Evolutionary conservation across 2,113 vertebrate species (phyloP).

Genomic region (Buteo buteo): DNA sequence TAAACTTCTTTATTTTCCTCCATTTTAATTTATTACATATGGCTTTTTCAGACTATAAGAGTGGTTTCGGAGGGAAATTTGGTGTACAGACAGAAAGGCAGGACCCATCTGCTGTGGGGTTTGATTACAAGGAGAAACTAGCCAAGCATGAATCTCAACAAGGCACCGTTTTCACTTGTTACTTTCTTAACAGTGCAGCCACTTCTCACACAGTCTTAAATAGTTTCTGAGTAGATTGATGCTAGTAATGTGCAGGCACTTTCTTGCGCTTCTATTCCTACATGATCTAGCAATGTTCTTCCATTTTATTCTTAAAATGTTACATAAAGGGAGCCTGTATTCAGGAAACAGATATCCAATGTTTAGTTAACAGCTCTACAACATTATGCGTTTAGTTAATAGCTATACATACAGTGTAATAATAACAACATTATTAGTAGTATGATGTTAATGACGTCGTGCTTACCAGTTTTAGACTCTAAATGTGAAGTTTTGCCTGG

Average conservation of each 20-base stretch:
- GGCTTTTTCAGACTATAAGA: conserved; percentile 89
- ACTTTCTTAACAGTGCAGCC: conserved; percentile 29
- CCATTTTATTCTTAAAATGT: neutral
- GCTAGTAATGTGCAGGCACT: conserved; percentile 1
- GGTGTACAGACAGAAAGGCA: conserved; percentile 87
- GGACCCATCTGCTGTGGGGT: conserved; percentile 87
- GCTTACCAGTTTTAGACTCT: neutral
- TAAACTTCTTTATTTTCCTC: conserved; percentile 20
- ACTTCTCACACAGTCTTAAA: conserved; percentile 58
- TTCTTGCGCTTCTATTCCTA: neutral
- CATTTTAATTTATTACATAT: conserved; percentile 38
- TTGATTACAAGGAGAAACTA: conserved; percentile 90
- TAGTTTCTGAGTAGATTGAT: neutral
- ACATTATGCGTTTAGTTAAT: neutral
- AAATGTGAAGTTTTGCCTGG: neutral
- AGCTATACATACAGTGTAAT: neutral
- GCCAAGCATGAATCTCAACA: conserved; percentile 89
- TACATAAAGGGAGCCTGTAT: neutral
- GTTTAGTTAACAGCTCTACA: neutral
- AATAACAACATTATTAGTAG: neutral
- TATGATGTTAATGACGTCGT: neutral
- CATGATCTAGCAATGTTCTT: neutral
- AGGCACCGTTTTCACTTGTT: conserved; percentile 77
- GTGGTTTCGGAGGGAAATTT: conserved; percentile 89
- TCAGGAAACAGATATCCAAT: neutral